phyloP scores from a whole-genome alignment of 2,888 invertebrate genomes.

The Hipparchia sbordonii region DNA sequence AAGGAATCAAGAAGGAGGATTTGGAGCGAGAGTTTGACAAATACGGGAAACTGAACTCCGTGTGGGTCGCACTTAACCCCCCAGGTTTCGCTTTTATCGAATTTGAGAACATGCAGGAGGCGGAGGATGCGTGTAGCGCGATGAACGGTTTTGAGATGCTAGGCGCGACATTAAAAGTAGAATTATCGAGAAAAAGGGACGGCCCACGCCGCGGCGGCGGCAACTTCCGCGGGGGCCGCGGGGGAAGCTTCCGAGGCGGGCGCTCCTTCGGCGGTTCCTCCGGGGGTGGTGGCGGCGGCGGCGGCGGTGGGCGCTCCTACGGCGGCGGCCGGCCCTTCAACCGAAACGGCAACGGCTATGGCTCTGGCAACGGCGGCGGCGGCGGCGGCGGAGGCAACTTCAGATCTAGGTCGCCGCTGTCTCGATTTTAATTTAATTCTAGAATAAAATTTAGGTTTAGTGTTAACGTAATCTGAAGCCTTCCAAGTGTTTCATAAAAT shows the following conservation, averaged over 20 bases:
- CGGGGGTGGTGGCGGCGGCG: slow-evolving; percentile 65
- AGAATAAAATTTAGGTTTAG: slow-evolving; percentile 79
- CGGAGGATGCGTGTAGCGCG: slow-evolving; percentile 93
- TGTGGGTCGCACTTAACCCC: slow-evolving; percentile 97
- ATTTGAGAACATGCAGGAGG: slow-evolving; percentile 94
- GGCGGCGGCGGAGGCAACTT: slow-evolving; percentile 74
- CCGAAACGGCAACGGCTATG: slow-evolving; percentile 77
- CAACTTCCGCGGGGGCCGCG: slow-evolving; percentile 80
- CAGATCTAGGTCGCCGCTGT: slow-evolving; percentile 79
- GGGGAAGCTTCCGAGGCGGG: slow-evolving; percentile 76
- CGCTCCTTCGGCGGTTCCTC: slow-evolving; percentile 74
- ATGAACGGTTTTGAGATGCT: slow-evolving; percentile 94
- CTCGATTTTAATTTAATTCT: slow-evolving; percentile 75
- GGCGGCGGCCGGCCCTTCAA: slow-evolving; percentile 63
- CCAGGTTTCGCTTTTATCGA: slow-evolving; percentile 97
- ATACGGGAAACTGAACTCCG: slow-evolving; percentile 95
- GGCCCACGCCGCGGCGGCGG: slow-evolving; percentile 86
- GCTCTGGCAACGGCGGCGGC: slow-evolving; percentile 69
- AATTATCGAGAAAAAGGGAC: slow-evolving; percentile 92
- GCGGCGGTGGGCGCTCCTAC: slow-evolving; percentile 54
- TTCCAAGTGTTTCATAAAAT: slow-evolving; percentile 76
- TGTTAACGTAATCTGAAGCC: slow-evolving; percentile 83
- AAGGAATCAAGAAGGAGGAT: slow-evolving; percentile 95
- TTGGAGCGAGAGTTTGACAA: slow-evolving; percentile 95
- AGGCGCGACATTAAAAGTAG: slow-evolving; percentile 94